These are phyloP conservation scores for Anarsia innoxiella DNA, from an alignment of 2,888 invertebrate genomes.

Conservation along the genomic window DNA sequence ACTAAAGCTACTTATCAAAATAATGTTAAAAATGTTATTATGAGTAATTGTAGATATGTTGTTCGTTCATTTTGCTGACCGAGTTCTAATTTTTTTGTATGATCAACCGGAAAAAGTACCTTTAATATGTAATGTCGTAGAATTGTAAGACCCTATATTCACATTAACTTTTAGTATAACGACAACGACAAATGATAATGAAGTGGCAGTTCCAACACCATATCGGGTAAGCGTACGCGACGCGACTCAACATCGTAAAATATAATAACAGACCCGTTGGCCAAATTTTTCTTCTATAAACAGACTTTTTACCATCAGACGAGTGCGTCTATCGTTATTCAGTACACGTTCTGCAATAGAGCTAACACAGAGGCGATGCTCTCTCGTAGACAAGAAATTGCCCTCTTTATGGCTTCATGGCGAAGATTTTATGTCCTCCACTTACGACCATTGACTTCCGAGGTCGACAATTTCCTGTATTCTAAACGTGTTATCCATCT, in stretches of 20 bases:
- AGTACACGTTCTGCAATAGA: conserved; percentile 44
- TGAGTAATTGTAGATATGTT: too few species aligned
- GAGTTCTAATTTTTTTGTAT: too few species aligned
- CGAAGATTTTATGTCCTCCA: conserved; percentile 56
- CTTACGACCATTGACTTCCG: conserved; percentile 58
- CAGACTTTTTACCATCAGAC: neutral
- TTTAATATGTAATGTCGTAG: too few species aligned
- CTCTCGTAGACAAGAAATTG: conserved; percentile 58
- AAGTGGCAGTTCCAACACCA: neutral
- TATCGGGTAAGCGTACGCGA: neutral
- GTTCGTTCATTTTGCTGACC: too few species aligned
- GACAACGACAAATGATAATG: conserved; percentile 7
- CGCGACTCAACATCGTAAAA: conserved; percentile 13
- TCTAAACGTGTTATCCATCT: conserved; percentile 35
- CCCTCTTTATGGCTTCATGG: conserved; percentile 55
- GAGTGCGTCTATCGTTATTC: conserved; percentile 32
- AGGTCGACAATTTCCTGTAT: conserved; percentile 46
- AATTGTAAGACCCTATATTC: neutral
- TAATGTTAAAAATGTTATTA: too few species aligned
- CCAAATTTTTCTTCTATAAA: conserved; percentile 19
- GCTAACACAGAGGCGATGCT: conserved; percentile 39
- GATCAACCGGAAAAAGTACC: too few species aligned
- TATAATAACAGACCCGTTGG: conserved; percentile 13
- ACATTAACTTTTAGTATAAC: conserved; percentile 4
- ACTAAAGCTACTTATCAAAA: too few species aligned